These are phyloP conservation scores for Fissipunctia ypsillon DNA, from an alignment of 2,888 invertebrate species.

Conservation along the genomic window DNA sequence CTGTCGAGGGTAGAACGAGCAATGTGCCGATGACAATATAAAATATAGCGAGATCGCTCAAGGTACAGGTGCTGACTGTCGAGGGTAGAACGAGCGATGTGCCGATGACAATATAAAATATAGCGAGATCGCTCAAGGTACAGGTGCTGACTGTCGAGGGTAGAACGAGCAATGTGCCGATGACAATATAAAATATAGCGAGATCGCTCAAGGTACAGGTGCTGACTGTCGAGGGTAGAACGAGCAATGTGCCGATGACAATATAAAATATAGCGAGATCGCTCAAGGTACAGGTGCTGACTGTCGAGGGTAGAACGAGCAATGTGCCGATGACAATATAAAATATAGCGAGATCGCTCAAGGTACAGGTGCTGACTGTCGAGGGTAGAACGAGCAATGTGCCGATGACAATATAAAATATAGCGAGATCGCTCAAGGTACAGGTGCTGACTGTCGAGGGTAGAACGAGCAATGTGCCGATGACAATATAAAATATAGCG, in stretches of 20 bases:
- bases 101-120: no score
- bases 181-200: no score
- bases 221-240: neutral
- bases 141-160: neutral
- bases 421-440: neutral
- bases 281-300: neutral
- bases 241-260: no score
- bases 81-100: neutral
- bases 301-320: neutral
- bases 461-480: neutral
- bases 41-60: neutral
- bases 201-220: neutral
- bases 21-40: no score
- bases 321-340: no score
- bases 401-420: no score
- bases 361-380: neutral
- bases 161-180: neutral
- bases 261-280: neutral
- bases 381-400: neutral
- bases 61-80: neutral
- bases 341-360: neutral
- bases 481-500: no score
- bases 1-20: neutral
- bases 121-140: neutral
- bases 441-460: neutral